Evolutionary conservation across 2,113 vertebrate genomes (phyloP), one percentile per base, ranked within the genome.

Genomic region (Fregata magnificens): DNA sequence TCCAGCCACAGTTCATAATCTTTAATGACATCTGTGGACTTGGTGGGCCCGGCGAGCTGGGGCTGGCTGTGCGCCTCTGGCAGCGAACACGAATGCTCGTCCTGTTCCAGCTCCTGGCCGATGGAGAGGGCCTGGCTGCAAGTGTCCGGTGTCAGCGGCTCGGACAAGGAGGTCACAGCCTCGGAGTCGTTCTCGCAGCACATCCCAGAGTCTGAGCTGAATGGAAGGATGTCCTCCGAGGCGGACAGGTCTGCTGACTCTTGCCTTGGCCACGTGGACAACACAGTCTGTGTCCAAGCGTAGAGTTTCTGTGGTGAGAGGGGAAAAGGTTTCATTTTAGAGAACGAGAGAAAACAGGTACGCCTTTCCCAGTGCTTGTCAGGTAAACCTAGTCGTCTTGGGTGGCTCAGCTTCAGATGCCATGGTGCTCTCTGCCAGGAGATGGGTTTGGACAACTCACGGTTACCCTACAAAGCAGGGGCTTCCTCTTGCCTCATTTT

Each of bases 1-100:
- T 92, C 90, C 77, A 98, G 97, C 98, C 98, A 98, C 50, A 92
- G 90, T 11, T 96, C 94, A 0, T 98, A 98, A 6, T 98, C 97
- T 72, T 93, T 86, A 20, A 98, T 70, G 82, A 49, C 82, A 22
- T 97, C 97, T 1, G 32, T 5, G 78, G 95, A 71, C 55, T 44
- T 95, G 49, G 42, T 1, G 3, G 80, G 34, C 4, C 76, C 18
- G 0, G 87, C 36, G 0, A 70, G 70, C 29, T 29, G 80, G 10
- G 67, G 82, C 55, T 34, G 95, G 53, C 85, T 59, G 42, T 72
- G 94, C 0, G 16, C 49, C 40, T 97, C 95, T 0, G 7, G 82
- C 52, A 89, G 58, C 0, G 70, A 93, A n/a, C 95, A 82, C 0
- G 34, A 88, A 8, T 66, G 95, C 8, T 97, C 97, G 1, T 98